These are phyloP conservation scores for Xanthia icteritia DNA, from an alignment of 2,888 invertebrate genomes.

Conservation along the genomic window DNA sequence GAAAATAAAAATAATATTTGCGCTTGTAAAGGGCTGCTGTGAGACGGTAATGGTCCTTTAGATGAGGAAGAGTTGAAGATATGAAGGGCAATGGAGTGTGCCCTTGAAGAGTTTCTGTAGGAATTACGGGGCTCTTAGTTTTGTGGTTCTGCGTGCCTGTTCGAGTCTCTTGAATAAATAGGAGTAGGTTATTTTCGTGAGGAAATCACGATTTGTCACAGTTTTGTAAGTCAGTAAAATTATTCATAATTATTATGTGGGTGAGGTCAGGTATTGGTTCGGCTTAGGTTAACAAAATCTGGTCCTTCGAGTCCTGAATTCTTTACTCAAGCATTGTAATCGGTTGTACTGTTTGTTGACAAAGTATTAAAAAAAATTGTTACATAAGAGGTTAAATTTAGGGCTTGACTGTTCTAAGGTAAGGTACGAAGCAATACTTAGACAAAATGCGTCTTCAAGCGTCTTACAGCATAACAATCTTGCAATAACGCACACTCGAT, in stretches of 20 bases:
- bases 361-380: background rate
- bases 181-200: conserved; percentile 22
- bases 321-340: background rate
- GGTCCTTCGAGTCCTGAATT: background rate
- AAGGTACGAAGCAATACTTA: background rate
- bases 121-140: conserved; percentile 26
- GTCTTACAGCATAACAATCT: background rate
- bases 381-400: background rate
- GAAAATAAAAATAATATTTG: conserved; percentile 60
- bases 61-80: conserved; percentile 45
- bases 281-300: conserved; percentile 11
- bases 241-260: background rate
- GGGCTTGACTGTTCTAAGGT: background rate
- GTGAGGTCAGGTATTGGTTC: background rate
- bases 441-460: conserved; percentile 1
- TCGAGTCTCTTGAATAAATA: conserved; percentile 19
- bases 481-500: conserved; percentile 30
- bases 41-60: conserved; percentile 36
- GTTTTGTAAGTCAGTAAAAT: conserved; percentile 19
- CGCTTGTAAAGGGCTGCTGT: conserved; percentile 41
- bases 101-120: conserved; percentile 25
- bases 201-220: conserved; percentile 15
- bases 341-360: background rate
- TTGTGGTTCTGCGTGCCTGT: conserved; percentile 25
- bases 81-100: conserved; percentile 28